A percentile compares a stretch with the other conserved stretches of the same genome.
These are phyloP conservation scores for Drosophila watanabei DNA, from an alignment of 1,140 invertebrate genomes.

Conservation along the genomic window DNA sequence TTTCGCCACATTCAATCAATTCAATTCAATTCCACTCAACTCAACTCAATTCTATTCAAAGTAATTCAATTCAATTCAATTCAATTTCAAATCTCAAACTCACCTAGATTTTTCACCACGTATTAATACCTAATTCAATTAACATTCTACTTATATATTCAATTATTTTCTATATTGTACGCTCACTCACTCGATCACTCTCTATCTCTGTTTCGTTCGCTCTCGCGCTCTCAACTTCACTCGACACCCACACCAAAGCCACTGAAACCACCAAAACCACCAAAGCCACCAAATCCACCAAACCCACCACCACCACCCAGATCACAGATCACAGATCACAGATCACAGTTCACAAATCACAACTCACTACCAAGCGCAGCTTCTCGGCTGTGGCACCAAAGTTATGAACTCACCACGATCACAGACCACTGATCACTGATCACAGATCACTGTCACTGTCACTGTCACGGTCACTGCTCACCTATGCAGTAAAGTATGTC, in stretches of 20 bases:
- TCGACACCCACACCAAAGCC: conserved; percentile 32
- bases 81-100: conserved; percentile 4
- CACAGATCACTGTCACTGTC: conserved; percentile 44
- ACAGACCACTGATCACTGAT: conserved; percentile 41
- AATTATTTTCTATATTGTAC: conserved; percentile 56
- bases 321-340: conserved; percentile 41
- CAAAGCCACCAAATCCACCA: conserved; percentile 13
- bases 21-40: conserved; percentile 31
- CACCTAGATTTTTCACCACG: conserved; percentile 51
- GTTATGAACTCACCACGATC: conserved; percentile 48
- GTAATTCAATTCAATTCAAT: conserved; percentile 24
- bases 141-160: conserved; percentile 52
- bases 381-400: conserved; percentile 34
- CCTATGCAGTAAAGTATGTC: conserved; percentile 53
- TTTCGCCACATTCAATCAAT: conserved; percentile 51
- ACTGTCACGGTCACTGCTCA: conserved; percentile 41
- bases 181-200: conserved; percentile 58
- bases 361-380: conserved; percentile 46
- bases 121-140: conserved; percentile 36
- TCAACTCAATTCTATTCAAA: conserved; percentile 54
- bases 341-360: conserved; percentile 41
- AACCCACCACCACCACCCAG: conserved; percentile 13
- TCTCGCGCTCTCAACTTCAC: conserved; percentile 62
- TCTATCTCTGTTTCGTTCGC: conserved; percentile 52
- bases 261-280: conserved; percentile 32